phyloP scores from a whole-genome alignment of 2,113 vertebrate species.

The Meles meles region DNA sequence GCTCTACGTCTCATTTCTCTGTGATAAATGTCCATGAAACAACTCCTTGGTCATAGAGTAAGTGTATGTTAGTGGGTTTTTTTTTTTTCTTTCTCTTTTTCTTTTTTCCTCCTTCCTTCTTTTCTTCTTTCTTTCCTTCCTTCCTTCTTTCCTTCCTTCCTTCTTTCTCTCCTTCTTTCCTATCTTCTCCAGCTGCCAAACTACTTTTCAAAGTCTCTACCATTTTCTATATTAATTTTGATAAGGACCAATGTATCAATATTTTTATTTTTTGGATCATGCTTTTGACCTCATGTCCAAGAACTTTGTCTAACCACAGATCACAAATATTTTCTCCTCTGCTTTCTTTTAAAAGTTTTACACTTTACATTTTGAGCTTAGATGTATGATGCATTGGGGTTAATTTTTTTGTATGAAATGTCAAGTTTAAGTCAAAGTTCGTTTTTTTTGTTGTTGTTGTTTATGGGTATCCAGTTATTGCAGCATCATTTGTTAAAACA shows the following conservation, averaged over 20 bases:
- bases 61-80: not conserved
- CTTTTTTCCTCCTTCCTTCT: not conserved
- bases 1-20: not conserved
- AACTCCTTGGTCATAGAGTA: not conserved
- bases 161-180: not conserved
- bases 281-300: not conserved
- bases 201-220: not conserved
- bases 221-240: not conserved
- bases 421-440: not conserved
- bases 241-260: not conserved
- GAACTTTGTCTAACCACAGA: not conserved
- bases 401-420: not conserved
- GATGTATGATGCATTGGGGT: not conserved
- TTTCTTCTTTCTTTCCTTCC: not conserved
- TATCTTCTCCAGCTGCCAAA: not conserved
- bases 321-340: not conserved
- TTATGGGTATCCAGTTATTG: not conserved
- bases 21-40: not conserved
- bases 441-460: not conserved
- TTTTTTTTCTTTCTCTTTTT: not conserved
- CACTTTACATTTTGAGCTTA: not conserved
- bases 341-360: not conserved
- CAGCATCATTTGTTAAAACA: not conserved
- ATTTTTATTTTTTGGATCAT: not conserved
- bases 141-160: not conserved